These are phyloP conservation scores for Teleogryllus occipitalis DNA, from an alignment of 1,140 invertebrate species.

Conservation along the genomic window DNA sequence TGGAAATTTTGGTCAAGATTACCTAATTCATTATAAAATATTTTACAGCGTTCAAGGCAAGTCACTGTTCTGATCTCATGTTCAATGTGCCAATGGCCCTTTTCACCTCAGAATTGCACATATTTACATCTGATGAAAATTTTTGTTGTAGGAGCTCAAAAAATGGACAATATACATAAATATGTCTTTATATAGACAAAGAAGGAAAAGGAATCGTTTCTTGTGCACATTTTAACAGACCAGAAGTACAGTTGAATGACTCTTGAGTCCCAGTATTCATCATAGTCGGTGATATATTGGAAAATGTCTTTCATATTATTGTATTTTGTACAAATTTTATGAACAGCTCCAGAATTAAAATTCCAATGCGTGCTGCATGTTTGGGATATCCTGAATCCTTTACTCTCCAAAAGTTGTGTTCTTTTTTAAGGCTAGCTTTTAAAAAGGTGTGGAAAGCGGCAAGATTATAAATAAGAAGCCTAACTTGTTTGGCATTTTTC, in stretches of 20 bases:
- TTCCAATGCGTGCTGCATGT: neutral
- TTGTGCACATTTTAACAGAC: too few species aligned
- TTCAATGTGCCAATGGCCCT: neutral
- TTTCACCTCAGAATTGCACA: too few species aligned
- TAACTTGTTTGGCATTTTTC: constrained; percentile 8
- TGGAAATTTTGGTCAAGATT: neutral
- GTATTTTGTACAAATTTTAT: too few species aligned
- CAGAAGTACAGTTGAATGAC: neutral
- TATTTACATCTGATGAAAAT: neutral
- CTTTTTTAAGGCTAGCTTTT: neutral
- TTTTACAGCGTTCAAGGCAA: too few species aligned
- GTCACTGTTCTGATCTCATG: neutral
- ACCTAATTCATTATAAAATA: too few species aligned
- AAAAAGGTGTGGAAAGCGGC: constrained; percentile 12
- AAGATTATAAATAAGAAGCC: constrained; percentile 10
- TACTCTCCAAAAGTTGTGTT: constrained; percentile 6
- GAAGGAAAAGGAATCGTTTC: neutral
- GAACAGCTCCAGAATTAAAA: too few species aligned
- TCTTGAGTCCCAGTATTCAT: neutral
- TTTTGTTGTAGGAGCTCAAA: neutral
- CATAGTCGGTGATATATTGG: too few species aligned
- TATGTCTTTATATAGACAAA: neutral
- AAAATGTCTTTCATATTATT: too few species aligned
- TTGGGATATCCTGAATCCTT: too few species aligned
- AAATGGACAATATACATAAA: neutral